phyloP scores from a whole-genome alignment of 2,888 invertebrate species.

The Frankliniella intonsa region DNA sequence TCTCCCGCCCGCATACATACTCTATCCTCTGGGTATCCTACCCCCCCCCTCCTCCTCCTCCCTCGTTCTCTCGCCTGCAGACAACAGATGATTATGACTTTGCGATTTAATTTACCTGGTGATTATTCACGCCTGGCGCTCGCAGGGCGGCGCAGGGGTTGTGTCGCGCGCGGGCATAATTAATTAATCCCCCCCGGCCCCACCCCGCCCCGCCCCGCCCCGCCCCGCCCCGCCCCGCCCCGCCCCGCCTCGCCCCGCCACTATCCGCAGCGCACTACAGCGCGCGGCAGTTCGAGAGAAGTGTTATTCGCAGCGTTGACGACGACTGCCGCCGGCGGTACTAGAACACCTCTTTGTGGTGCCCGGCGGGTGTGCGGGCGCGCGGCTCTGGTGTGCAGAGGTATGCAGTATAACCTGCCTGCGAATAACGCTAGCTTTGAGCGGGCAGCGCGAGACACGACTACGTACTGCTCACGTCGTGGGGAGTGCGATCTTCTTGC shows the following conservation, averaged over 20 bases:
- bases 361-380: too few relatives aligned
- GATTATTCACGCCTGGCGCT: slow-evolving; percentile 4
- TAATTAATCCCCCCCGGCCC: neutral
- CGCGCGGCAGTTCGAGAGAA: too few relatives aligned
- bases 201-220: neutral
- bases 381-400: too few relatives aligned
- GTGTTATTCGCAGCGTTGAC: too few relatives aligned
- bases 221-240: neutral
- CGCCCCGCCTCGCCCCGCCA: neutral
- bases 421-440: too few relatives aligned
- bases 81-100: slow-evolving; percentile 27
- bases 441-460: too few relatives aligned
- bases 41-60: neutral
- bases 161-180: slow-evolving; percentile 20
- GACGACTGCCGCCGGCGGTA: too few relatives aligned
- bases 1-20: neutral
- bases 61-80: neutral
- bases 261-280: too few relatives aligned
- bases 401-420: too few relatives aligned
- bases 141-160: neutral
- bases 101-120: slow-evolving; percentile 23
- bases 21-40: neutral
- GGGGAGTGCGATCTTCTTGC: too few relatives aligned
- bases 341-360: too few relatives aligned
- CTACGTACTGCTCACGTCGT: too few relatives aligned